Evolutionary conservation across 2,888 invertebrate genomes (phyloP).

Genomic region (Microplitis deprimator): DNA sequence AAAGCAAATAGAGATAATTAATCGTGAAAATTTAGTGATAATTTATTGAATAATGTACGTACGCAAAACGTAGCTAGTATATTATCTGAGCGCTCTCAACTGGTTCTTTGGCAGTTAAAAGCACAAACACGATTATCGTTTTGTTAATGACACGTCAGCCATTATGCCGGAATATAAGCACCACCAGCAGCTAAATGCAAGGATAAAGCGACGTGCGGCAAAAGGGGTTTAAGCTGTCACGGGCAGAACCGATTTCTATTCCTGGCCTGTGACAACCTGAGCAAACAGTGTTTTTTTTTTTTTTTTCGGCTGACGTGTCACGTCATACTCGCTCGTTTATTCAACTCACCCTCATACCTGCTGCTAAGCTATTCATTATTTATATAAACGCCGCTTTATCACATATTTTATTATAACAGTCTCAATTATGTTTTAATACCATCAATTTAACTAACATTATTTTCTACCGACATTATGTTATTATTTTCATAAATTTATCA

Average conservation of each 20-base stretch:
- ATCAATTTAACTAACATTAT: too few species aligned
- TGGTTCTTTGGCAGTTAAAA: slow-evolving; percentile 36
- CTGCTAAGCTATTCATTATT: background rate
- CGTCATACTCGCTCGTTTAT: background rate
- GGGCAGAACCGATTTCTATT: slow-evolving; percentile 42
- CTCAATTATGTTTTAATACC: too few species aligned
- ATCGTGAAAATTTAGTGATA: too few species aligned
- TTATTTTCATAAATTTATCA: too few species aligned
- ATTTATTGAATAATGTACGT: too few species aligned
- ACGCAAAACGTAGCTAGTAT: background rate
- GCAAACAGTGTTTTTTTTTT: background rate
- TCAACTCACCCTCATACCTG: background rate
- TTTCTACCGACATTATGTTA: too few species aligned
- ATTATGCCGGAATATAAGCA: slow-evolving; percentile 39
- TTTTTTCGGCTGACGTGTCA: background rate
- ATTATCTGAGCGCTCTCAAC: background rate
- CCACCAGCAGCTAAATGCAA: slow-evolving; percentile 48
- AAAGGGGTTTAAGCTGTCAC: slow-evolving; percentile 45
- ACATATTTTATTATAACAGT: too few species aligned
- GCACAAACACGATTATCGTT: slow-evolving; percentile 48
- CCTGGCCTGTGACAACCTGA: background rate
- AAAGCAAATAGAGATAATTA: background rate
- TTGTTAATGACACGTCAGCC: slow-evolving; percentile 46
- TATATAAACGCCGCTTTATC: background rate
- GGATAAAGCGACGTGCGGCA: slow-evolving; percentile 47